Evolutionary conservation across 2,797 vertebrate species (phyloP).

Genomic region (Poeciliopsis paucimaculata): DNA sequence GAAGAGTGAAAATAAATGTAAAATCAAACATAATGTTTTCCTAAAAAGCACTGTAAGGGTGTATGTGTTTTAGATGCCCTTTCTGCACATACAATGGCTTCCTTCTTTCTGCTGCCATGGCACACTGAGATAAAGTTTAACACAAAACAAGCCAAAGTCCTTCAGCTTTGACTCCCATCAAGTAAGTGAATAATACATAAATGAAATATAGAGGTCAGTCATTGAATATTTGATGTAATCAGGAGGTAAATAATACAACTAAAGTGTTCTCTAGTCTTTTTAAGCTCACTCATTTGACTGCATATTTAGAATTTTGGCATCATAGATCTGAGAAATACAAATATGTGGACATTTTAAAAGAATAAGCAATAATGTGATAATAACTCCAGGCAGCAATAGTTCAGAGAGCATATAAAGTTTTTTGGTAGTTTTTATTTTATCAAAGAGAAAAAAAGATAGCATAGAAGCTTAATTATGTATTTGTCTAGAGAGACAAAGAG

Average conservation of each 20-base stretch:
- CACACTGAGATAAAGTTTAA: not conserved
- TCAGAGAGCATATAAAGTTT: not conserved
- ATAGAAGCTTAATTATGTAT: too few relatives aligned
- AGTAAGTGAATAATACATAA: not conserved
- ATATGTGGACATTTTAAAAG: not conserved
- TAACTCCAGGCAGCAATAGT: not conserved
- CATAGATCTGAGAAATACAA: not conserved
- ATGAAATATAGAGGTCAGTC: not conserved
- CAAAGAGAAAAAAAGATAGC: not conserved
- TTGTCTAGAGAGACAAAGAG: not conserved
- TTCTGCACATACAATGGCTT: not conserved
- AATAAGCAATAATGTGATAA: not conserved
- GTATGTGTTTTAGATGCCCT: not conserved
- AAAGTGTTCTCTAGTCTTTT: not conserved
- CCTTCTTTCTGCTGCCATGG: not conserved
- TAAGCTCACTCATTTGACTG: not conserved
- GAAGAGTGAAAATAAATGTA: not conserved
- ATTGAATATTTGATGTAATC: not conserved
- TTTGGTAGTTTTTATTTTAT: not conserved
- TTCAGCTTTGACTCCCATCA: too few relatives aligned
- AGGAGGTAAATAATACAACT: not conserved
- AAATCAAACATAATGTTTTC: not conserved
- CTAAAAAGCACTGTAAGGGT: not conserved
- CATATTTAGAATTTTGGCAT: not conserved
- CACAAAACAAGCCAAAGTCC: not conserved